phyloP scores from a whole-genome alignment of 2,113 vertebrate genomes.

The Eubucco bourcierii region DNA sequence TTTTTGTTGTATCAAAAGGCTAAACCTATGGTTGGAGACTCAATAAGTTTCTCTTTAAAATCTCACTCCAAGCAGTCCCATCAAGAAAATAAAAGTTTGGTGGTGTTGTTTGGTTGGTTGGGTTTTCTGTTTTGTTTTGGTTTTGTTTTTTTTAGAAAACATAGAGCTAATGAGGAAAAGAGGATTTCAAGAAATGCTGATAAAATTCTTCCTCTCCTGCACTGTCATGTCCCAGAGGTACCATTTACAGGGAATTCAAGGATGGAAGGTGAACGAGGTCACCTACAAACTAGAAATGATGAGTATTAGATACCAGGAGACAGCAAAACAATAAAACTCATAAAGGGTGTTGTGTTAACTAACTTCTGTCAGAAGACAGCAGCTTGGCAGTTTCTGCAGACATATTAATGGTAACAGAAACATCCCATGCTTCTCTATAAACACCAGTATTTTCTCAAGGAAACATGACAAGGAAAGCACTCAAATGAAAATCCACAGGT shows the following conservation, averaged over 20 bases:
- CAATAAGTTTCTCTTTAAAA: not conserved
- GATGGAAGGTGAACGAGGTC: not conserved
- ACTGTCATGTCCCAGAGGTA: not conserved
- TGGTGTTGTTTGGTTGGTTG: too few relatives aligned
- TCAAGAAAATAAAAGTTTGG: not conserved
- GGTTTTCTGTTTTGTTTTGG: not conserved
- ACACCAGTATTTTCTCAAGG: slow-evolving; percentile 1
- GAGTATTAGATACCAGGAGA: not conserved
- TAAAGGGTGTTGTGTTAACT: not conserved
- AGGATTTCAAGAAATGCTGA: not conserved
- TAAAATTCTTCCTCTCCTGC: not conserved
- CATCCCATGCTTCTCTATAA: slow-evolving; percentile 6
- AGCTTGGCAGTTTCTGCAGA: slow-evolving; percentile 22
- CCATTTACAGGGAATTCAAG: not conserved
- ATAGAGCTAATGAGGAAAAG: not conserved
- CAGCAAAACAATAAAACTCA: not conserved
- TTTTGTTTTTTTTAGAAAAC: not conserved
- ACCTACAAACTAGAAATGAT: not conserved
- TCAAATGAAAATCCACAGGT: not conserved
- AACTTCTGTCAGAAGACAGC: slow-evolving; percentile 32
- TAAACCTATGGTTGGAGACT: rapidly evolving
- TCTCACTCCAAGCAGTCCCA: not conserved
- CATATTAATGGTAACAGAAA: slow-evolving; percentile 44
- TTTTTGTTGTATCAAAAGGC: not conserved
- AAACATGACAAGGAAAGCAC: slow-evolving; percentile 23